Conservation (phyloP, 2,797 vertebrate genomes). For the Squalus acanthias region DNA sequence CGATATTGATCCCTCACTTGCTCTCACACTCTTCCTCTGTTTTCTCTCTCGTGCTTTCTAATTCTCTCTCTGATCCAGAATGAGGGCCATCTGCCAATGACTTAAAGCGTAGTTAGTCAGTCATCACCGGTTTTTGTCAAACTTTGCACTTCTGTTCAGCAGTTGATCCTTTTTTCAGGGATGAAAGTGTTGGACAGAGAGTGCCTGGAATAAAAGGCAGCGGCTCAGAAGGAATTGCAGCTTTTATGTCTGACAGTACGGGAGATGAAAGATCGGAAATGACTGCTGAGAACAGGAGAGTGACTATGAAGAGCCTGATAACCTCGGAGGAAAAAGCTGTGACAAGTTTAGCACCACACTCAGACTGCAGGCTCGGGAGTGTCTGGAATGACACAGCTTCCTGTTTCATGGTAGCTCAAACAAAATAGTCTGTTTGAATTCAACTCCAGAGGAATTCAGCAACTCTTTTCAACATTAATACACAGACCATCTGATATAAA, state of each 20-base stretch:
- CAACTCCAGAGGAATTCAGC: neutral
- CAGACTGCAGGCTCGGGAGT: neutral
- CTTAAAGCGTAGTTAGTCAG: neutral
- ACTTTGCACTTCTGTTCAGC: neutral
- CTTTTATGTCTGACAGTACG: neutral
- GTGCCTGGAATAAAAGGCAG: neutral
- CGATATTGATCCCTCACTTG: too few species aligned
- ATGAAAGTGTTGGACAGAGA: neutral
- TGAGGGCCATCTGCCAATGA: too few species aligned
- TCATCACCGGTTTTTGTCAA: neutral
- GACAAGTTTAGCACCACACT: neutral
- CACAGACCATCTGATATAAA: neutral
- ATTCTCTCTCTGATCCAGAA: neutral
- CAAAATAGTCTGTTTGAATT: neutral
- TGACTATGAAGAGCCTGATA: neutral
- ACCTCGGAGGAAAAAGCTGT: neutral
- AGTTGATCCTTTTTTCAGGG: neutral
- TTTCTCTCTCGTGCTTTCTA: neutral
- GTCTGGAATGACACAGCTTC: neutral
- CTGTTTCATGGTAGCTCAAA: neutral
- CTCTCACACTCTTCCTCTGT: neutral
- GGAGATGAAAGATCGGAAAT: neutral
- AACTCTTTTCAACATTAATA: neutral
- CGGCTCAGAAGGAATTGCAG: neutral
- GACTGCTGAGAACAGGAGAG: neutral